Evolutionary conservation across 2,113 vertebrate species (phyloP), one percentile per base, ranked within the genome.

Genomic region (Apteryx mantelli): DNA sequence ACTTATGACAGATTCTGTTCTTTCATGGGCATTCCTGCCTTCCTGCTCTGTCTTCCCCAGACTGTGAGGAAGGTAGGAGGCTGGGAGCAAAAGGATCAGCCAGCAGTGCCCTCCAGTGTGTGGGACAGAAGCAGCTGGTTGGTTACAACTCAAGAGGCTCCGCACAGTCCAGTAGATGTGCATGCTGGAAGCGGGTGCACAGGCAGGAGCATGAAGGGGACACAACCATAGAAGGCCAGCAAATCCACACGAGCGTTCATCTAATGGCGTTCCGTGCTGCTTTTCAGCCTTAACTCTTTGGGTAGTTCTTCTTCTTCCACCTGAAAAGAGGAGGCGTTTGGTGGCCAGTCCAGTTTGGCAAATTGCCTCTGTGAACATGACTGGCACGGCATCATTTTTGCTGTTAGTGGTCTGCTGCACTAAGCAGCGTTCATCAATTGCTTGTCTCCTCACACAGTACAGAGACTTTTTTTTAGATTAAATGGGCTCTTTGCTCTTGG

Each of bases 161-260:
- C 3, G 4, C 55, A 30, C 38, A 0, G 0, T 2, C 30, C 32
- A 8, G 5, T 40, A 60, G 4, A 0, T 56, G 25, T 56, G 18
- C 46, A 48, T 48, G 61, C 56, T 68, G 63, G 56, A 17, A 18
- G 46, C 26, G 50, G n/a, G 20, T 18, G 30, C 40, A 24, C 2
- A 7, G 25, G 20, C 66, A 68, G 11, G 18, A 84, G 52, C 46
- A 26, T 5, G 13, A 56, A 53, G 8, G 7, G 16, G 16, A 8
- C 30, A 18, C 1, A 3, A 38, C 14, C 18, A 77, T 61, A 28
- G 50, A 52, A 55, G 38, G 13, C 55, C 63, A 82, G 55, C 28
- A 60, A 87, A 91, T 15, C 50, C 36, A 3, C 32, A 1, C 40
- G 34, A 44, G 30, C 48, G 75, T 20, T 90, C 65, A 16, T 65